Evolutionary conservation across 1,140 invertebrate species (phyloP).

Genomic region (Drosophila lowei): DNA sequence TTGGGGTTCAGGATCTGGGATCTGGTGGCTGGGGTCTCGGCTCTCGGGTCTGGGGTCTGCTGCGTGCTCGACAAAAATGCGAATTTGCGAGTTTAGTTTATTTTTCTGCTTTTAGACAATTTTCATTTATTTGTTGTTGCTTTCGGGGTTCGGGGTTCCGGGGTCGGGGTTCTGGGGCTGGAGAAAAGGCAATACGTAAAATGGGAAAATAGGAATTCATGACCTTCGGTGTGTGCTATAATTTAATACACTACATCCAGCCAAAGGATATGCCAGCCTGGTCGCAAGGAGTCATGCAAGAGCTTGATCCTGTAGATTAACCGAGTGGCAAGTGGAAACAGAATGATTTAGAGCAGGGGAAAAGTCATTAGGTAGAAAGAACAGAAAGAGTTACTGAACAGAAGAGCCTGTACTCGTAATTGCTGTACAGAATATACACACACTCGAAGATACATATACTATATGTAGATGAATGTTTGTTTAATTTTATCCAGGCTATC

Average conservation of each 20-base stretch:
- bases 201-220: slow-evolving; percentile 79
- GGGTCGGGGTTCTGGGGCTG: slow-evolving; percentile 15
- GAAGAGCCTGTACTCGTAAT: background rate
- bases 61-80: slow-evolving; percentile 77
- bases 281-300: background rate
- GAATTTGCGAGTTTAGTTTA: slow-evolving; percentile 83
- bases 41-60: slow-evolving; percentile 54
- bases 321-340: background rate
- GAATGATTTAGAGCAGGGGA: slow-evolving; percentile 11
- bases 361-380: slow-evolving; percentile 40
- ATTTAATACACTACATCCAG: slow-evolving; percentile 73
- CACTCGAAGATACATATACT: background rate
- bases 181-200: slow-evolving; percentile 74
- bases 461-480: background rate
- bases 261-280: slow-evolving; percentile 43
- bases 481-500: too few relatives aligned
- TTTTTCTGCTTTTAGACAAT: slow-evolving; percentile 82
- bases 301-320: slow-evolving; percentile 29
- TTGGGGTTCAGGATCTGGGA: slow-evolving; percentile 32
- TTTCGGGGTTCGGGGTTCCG: slow-evolving; percentile 4
- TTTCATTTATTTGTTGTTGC: slow-evolving; percentile 77
- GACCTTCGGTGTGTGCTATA: slow-evolving; percentile 79
- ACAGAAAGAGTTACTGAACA: slow-evolving; percentile 24
- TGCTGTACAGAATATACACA: background rate
- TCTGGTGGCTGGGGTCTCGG: slow-evolving; percentile 9